phyloP scores from a whole-genome alignment of 2,888 invertebrate genomes.

The Drosophila eohydei region DNA sequence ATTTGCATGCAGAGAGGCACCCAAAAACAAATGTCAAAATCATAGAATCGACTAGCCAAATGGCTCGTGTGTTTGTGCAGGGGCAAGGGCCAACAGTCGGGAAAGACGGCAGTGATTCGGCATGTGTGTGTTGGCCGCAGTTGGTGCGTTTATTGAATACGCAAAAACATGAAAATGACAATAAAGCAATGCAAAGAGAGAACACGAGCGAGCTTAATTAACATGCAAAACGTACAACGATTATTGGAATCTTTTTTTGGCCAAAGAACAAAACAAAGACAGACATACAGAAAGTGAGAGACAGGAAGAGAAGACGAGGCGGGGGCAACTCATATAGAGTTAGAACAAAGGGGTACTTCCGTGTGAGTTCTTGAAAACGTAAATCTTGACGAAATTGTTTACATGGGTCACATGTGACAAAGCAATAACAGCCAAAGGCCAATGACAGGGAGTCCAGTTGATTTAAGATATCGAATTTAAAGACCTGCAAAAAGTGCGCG shows the following conservation, averaged over 20 bases:
- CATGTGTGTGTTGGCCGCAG: conserved; percentile 45
- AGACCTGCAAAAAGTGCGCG: conserved; percentile 6
- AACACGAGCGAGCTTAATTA: conserved; percentile 60
- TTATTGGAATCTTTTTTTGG: conserved; percentile 62
- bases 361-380: conserved; percentile 29
- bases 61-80: conserved; percentile 20
- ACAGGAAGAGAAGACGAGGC: background rate
- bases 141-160: conserved; percentile 75
- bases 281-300: background rate
- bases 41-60: conserved; percentile 60
- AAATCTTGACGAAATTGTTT: conserved; percentile 54
- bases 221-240: conserved; percentile 74
- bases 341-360: background rate
- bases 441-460: conserved; percentile 33
- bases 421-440: conserved; percentile 25
- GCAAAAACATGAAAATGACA: conserved; percentile 72
- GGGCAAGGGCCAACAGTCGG: background rate
- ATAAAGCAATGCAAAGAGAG: conserved; percentile 55
- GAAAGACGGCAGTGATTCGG: conserved; percentile 5
- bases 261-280: background rate
- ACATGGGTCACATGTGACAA: conserved; percentile 40
- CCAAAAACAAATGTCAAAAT: conserved; percentile 79
- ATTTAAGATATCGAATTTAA: conserved; percentile 36
- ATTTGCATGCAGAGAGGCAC: conserved; percentile 73
- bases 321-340: background rate